Evolutionary conservation across 2,797 vertebrate species (phyloP).

Genomic region (Halcyon leucocephala): DNA sequence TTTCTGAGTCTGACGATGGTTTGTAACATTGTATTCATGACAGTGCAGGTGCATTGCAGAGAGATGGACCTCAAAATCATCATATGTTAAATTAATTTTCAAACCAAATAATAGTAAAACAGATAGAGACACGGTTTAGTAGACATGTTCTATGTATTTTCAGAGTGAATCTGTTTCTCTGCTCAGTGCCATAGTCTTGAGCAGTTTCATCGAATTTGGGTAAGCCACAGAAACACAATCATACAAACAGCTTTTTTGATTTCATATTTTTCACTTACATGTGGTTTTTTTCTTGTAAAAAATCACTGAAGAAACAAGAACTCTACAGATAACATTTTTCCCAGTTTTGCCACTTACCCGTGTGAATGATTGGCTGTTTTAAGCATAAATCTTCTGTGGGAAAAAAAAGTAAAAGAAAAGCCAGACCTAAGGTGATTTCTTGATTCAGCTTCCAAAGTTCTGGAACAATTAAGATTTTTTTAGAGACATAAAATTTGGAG

Average conservation of each 20-base stretch:
- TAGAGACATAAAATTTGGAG: not conserved
- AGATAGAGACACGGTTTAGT: not conserved
- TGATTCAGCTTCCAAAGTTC: not conserved
- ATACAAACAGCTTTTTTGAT: not conserved
- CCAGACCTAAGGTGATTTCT: not conserved
- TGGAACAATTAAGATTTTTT: not conserved
- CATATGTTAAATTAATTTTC: not conserved
- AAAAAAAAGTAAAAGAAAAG: not conserved
- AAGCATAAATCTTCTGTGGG: not conserved
- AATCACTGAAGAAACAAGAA: not conserved
- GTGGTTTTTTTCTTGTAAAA: not conserved
- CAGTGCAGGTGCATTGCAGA: not conserved
- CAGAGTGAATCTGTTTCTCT: not conserved
- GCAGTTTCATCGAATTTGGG: not conserved
- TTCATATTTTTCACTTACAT: not conserved
- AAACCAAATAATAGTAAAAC: not conserved
- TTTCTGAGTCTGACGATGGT: not conserved
- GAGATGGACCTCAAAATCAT: not conserved
- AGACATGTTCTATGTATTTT: not conserved
- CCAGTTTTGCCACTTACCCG: not conserved
- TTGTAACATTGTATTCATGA: not conserved
- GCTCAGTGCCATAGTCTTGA: not conserved
- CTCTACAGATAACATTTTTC: not conserved
- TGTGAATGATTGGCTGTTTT: not conserved
- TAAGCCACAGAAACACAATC: not conserved